These are phyloP conservation scores for Thunnus maccoyii DNA, from an alignment of 2,113 vertebrate species.

Conservation along the genomic window DNA sequence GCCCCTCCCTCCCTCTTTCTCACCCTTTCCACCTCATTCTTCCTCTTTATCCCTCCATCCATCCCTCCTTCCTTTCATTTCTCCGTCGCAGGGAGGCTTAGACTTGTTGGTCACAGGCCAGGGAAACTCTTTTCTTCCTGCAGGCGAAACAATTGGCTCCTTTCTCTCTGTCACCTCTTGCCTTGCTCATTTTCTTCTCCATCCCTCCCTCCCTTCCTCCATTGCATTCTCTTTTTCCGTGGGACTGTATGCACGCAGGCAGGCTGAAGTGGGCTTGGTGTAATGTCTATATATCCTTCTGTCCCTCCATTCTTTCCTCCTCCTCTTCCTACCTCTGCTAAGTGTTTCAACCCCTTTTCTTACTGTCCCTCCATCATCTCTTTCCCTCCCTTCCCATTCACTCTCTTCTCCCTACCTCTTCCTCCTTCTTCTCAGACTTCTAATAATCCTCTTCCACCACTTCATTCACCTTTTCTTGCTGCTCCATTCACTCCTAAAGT, in stretches of 20 bases:
- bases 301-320: conserved; percentile 6
- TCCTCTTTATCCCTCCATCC: conserved; percentile 45
- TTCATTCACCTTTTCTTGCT: conserved; percentile 32
- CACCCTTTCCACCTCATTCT: conserved; percentile 37
- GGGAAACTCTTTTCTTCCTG: conserved; percentile 68
- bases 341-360: neutral
- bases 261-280: conserved; percentile 1
- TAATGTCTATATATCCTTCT: conserved; percentile 38
- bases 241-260: conserved; percentile 41
- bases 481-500: neutral
- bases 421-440: too few species aligned
- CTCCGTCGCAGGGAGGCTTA: conserved; percentile 63
- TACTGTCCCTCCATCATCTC: neutral
- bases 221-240: conserved; percentile 42
- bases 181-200: conserved; percentile 60
- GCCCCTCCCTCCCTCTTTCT: conserved; percentile 22
- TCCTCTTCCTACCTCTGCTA: neutral
- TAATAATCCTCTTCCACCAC: neutral
- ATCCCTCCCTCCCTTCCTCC: conserved; percentile 31
- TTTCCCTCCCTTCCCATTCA: neutral
- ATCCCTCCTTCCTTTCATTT: conserved; percentile 60
- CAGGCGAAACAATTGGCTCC: conserved; percentile 71
- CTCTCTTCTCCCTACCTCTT: neutral
- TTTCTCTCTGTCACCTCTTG: conserved; percentile 67
- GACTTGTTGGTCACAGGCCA: conserved; percentile 72